Base-by-base conservation (phyloP, 2,797 vertebrate species). In the Peromyscus nudipes region DNA sequence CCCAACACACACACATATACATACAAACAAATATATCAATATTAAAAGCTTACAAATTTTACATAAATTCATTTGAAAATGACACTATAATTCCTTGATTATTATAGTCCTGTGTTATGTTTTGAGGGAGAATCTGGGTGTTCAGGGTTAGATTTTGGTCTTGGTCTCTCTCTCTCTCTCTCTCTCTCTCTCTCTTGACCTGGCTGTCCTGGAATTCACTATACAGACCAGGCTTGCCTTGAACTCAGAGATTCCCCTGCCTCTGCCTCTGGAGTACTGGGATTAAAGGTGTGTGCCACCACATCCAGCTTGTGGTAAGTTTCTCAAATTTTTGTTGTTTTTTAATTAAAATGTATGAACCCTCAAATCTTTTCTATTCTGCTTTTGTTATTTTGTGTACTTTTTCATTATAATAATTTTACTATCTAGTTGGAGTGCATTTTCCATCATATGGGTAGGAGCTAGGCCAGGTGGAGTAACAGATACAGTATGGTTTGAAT, bases 11-110 rank as follows among this genome's bases (percentile, higher is more conserved):
- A 46, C 21, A 65, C 2, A 84, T 11, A n/a, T 4, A 69, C 19
- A 86, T 29, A 67, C 83, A 49, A 25, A 86, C 34, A 71, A 0
- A 4, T 52, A 23, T 4, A 55, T 37, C 43, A n/a, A 27, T 55
- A n/a, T 84, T 64, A 96, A 85, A 96, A 79, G 37, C 34, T 62
- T 81, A 81, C 84, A 6, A 49, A 6, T 87, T 79, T 97, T 57
- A 91, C 27, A 83, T 89, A 91, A 84, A 71, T 19, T 34, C 67
- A 83, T 87, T 65, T 64, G 52, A 31, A 88, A 88, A 88, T 88
- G 67, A 4, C 29, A 86, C 69, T 16, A 46, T 4, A 85, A 43
- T 94, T 11, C 27, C 40, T 91, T 91, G 34, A 77, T 82, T 71
- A 88, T 27, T 57, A 1, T 40, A 73, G 25, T 82, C 49, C 73